Evolutionary conservation across 2,888 invertebrate species (phyloP).

Genomic region (Dione vanillae): DNA sequence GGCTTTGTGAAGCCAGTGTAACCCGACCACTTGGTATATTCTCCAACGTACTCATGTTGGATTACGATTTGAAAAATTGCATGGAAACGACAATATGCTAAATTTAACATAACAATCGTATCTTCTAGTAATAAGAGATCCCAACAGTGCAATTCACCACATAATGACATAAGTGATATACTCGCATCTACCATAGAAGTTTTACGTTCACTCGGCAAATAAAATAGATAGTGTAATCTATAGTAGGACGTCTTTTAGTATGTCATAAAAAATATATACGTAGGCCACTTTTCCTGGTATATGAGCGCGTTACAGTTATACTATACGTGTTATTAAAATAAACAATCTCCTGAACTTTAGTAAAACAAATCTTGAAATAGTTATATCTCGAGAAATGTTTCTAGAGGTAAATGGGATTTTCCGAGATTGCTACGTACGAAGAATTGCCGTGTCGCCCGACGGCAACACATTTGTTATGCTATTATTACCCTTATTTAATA

Average conservation of each 20-base stretch:
- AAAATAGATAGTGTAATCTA: conserved; percentile 35
- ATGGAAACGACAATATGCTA: not conserved
- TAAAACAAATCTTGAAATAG: conserved; percentile 37
- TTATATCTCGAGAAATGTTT: conserved; percentile 41
- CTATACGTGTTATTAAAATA: conserved; percentile 33
- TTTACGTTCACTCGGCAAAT: conserved; percentile 27
- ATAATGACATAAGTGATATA: conserved; percentile 48
- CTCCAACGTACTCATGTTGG: conserved; percentile 50
- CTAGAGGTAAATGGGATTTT: conserved; percentile 43
- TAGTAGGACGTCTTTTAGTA: conserved; percentile 31
- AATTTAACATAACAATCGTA: not conserved
- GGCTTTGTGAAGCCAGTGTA: conserved; percentile 55
- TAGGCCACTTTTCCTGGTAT: conserved; percentile 14
- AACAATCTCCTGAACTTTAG: conserved; percentile 21
- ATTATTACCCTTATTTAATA: conserved; percentile 77
- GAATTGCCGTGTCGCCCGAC: conserved; percentile 58
- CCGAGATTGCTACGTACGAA: conserved; percentile 47
- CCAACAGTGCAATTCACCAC: not conserved
- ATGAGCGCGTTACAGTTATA: conserved; percentile 18
- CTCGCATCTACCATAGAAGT: conserved; percentile 3
- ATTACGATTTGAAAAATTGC: conserved; percentile 16
- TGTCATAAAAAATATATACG: conserved; percentile 29
- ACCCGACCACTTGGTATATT: conserved; percentile 54
- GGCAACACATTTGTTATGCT: conserved; percentile 70
- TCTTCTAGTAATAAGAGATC: not conserved